phyloP scores from a whole-genome alignment of 2,797 vertebrate species.

The Muscicapa comitata region DNA sequence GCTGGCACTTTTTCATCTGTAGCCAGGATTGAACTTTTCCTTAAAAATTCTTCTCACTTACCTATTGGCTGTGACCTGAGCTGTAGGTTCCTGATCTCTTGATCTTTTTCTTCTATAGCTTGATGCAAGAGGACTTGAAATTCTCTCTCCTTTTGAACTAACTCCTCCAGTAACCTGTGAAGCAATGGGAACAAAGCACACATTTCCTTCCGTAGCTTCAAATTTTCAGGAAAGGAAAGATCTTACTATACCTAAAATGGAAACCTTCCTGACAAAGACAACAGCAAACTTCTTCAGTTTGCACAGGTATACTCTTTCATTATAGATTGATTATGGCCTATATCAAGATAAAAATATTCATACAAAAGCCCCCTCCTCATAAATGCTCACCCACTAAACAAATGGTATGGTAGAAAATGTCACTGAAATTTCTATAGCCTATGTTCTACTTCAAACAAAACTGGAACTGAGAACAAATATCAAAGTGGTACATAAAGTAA shows the following conservation, averaged over 20 bases:
- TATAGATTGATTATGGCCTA: not conserved
- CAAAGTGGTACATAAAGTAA: not conserved
- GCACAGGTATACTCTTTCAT: not conserved
- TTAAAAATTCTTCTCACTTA: constrained; percentile 59
- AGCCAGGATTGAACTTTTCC: not conserved
- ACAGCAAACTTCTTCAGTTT: not conserved
- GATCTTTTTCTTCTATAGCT: constrained; percentile 92
- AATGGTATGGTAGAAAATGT: not conserved
- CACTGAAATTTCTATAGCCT: not conserved
- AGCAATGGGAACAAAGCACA: not conserved
- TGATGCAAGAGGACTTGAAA: constrained; percentile 91
- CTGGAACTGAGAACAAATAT: not conserved
- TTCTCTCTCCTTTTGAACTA: constrained; percentile 92
- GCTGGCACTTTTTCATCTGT: not conserved
- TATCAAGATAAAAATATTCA: not conserved
- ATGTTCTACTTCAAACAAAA: not conserved
- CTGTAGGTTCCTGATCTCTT: constrained; percentile 89
- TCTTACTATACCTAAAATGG: not conserved
- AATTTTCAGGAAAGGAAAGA: not conserved
- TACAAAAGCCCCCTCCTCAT: not conserved
- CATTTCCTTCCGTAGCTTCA: not conserved
- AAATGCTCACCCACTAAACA: not conserved
- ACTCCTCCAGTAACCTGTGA: constrained; percentile 88
- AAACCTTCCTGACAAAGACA: not conserved
- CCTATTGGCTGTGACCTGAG: constrained; percentile 85